Percentiles rank a stretch among this genome's conserved stretches.
Evolutionary conservation across 2,113 vertebrate genomes (phyloP).

Genomic region (Pomatostomus ruficeps): DNA sequence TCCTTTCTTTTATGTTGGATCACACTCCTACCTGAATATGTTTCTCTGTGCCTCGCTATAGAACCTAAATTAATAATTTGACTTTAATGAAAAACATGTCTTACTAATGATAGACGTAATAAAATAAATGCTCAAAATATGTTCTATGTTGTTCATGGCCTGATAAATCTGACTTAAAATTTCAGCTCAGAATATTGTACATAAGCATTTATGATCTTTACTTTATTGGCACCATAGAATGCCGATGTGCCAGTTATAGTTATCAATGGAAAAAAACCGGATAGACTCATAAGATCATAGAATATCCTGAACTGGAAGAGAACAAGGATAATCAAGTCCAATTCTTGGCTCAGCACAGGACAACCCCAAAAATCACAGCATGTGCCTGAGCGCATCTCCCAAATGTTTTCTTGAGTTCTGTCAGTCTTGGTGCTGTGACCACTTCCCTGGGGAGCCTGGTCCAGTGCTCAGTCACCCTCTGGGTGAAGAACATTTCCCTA

Average conservation of each 20-base stretch:
- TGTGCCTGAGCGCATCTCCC: fast-evolving
- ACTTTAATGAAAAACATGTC: neutral
- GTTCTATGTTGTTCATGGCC: neutral
- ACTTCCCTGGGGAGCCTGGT: neutral
- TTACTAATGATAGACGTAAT: neutral
- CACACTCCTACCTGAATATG: neutral
- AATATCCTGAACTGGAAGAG: neutral
- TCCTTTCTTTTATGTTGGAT: neutral
- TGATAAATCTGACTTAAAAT: neutral
- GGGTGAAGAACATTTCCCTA: neutral
- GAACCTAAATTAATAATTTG: neutral
- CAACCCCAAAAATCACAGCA: neutral
- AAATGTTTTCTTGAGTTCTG: neutral
- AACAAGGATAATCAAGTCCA: neutral
- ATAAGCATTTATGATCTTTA: neutral
- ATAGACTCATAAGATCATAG: neutral
- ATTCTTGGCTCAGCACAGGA: neutral
- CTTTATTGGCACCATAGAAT: neutral
- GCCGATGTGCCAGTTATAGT: neutral
- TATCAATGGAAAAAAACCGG: neutral
- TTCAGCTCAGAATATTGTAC: neutral
- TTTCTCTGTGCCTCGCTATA: neutral
- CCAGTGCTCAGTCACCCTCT: neutral
- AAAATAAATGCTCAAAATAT: neutral
- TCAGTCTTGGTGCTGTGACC: neutral